Evolutionary conservation across 1,140 invertebrate species (phyloP).

Genomic region (Drosophila nigromelanica): DNA sequence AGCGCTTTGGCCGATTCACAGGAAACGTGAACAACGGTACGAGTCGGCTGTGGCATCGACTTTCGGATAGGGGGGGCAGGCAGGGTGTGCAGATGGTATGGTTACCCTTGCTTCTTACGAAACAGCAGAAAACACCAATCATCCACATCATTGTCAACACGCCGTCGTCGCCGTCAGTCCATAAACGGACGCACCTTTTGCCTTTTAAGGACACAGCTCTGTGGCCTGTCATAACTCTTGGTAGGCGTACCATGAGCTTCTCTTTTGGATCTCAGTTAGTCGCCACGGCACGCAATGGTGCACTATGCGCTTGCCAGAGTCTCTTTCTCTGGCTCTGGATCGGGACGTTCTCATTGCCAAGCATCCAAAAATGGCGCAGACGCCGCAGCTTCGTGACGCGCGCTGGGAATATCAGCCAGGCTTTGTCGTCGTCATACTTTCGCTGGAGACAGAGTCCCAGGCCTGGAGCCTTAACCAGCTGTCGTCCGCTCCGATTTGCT

Average conservation of each 20-base stretch:
- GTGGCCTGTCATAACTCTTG: conserved; percentile 75
- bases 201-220: conserved; percentile 65
- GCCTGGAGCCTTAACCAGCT: conserved; percentile 2
- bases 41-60: not conserved
- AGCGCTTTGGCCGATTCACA: conserved; percentile 19
- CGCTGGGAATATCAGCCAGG: conserved; percentile 68
- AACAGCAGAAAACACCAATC: conserved; percentile 73
- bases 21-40: conserved; percentile 25
- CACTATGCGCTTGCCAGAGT: conserved; percentile 52
- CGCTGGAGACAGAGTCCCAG: conserved; percentile 38
- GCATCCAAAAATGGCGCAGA: conserved; percentile 71
- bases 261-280: conserved; percentile 16
- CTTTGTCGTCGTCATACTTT: conserved; percentile 62
- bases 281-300: conserved; percentile 20
- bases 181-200: conserved; percentile 68
- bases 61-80: no score
- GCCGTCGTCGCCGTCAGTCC: conserved; percentile 67
- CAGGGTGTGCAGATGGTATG: conserved; percentile 1
- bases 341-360: conserved; percentile 44
- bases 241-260: conserved; percentile 53
- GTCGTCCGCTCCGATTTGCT: conserved; percentile 14
- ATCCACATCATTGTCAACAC: conserved; percentile 79
- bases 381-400: conserved; percentile 78
- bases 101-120: conserved; percentile 62
- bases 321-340: conserved; percentile 18